phyloP scores from a whole-genome alignment of 2,888 invertebrate genomes.

The Tachina grossa region DNA sequence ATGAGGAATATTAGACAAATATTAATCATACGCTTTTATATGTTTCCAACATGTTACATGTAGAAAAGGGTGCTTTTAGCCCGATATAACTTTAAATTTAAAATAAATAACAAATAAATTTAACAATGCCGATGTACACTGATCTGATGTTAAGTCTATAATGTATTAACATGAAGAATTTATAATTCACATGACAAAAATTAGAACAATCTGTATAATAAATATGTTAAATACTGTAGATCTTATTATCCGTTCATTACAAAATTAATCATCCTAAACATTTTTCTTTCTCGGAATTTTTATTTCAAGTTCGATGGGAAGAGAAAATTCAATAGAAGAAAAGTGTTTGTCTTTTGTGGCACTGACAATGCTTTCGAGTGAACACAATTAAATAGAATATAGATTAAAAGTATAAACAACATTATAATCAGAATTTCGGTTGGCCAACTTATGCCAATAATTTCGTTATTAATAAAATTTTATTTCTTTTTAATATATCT shows the following conservation, averaged over 20 bases:
- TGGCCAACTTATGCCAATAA: neutral
- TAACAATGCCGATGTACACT: no score
- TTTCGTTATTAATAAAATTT: neutral
- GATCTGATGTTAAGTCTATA: no score
- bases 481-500: slow-evolving; percentile 45
- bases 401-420: neutral
- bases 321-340: neutral
- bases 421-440: neutral
- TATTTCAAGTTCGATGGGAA: no score
- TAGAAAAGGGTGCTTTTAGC: no score
- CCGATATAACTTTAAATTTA: neutral
- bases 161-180: no score
- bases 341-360: neutral
- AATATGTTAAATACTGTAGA: no score
- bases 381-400: neutral
- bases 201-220: no score
- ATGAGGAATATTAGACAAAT: slow-evolving; percentile 6
- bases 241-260: no score
- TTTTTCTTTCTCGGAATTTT: no score
- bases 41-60: neutral
- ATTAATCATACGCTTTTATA: neutral
- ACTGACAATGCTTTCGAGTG: neutral
- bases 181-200: no score
- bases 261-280: no score
- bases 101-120: no score